Evolutionary conservation across 2,113 vertebrate species (phyloP).

Genomic region (Aphyosemion australe): DNA sequence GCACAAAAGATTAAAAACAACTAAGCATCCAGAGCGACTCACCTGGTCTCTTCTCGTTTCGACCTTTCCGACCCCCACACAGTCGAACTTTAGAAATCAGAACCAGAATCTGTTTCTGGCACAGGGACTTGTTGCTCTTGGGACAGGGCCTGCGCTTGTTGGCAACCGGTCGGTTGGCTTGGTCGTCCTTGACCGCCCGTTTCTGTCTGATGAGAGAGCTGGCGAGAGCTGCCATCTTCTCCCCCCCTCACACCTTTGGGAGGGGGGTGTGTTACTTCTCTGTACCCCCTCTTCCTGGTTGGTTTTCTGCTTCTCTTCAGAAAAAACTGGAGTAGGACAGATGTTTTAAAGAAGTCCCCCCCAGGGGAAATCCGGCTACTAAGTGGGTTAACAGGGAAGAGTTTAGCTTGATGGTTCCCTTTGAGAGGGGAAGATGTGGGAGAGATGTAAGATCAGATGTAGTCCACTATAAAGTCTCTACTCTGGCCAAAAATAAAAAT

Average conservation of each 20-base stretch:
- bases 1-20: neutral
- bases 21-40: conserved; percentile 58
- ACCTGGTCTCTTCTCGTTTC: conserved; percentile 84
- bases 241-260: conserved; percentile 77
- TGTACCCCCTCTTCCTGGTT: conserved; percentile 50
- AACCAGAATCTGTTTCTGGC: conserved; percentile 90
- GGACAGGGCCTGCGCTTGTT: conserved; percentile 87
- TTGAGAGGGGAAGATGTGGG: conserved; percentile 46
- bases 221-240: conserved; percentile 89
- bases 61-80: conserved; percentile 82
- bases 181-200: conserved; percentile 87
- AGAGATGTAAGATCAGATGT: conserved; percentile 63
- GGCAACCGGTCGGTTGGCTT: conserved; percentile 82
- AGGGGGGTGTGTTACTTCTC: conserved; percentile 67
- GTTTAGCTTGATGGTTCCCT: conserved; percentile 71
- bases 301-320: conserved; percentile 34
- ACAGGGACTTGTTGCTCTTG: conserved; percentile 90
- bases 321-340: conserved; percentile 50
- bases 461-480: conserved; percentile 42
- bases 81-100: conserved; percentile 89
- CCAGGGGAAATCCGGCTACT: conserved; percentile 41
- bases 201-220: conserved; percentile 92
- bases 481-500: conserved; percentile 30
- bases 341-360: conserved; percentile 44
- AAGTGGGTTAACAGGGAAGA: conserved; percentile 65